Percentiles rank a stretch among this genome's conserved stretches.
Evolutionary conservation across 1,140 invertebrate species (phyloP).

Genomic region (Venustaconcha ellipsiformis): DNA sequence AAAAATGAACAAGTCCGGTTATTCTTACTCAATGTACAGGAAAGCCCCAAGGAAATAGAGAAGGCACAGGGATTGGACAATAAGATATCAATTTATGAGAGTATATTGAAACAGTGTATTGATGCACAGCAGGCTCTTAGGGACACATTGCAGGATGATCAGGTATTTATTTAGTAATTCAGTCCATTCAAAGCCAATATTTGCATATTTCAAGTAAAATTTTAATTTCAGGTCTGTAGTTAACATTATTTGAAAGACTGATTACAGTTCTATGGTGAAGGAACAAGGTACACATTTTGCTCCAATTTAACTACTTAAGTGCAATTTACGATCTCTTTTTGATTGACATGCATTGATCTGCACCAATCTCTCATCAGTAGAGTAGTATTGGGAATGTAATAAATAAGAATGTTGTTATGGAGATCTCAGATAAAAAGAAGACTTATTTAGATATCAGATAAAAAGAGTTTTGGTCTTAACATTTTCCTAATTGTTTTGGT

Average conservation of each 20-base stretch:
- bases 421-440: no score
- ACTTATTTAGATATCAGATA: no score
- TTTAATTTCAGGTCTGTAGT: no score
- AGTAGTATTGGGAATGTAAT: no score
- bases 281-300: not conserved
- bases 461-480: no score
- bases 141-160: slow-evolving; percentile 86
- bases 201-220: no score
- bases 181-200: no score
- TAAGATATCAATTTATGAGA: slow-evolving; percentile 80
- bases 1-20: slow-evolving; percentile 83
- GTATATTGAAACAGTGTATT: slow-evolving; percentile 93
- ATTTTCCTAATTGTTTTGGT: no score
- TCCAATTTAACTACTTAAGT: not conserved
- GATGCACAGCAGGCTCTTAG: slow-evolving; percentile 89
- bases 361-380: no score
- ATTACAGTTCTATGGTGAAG: not conserved
- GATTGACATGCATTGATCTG: no score
- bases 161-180: slow-evolving; percentile 62
- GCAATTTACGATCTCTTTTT: not conserved
- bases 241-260: not conserved
- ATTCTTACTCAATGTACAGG: slow-evolving; percentile 85
- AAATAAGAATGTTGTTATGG: no score
- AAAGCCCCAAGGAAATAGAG: slow-evolving; percentile 80
- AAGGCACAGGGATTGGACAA: slow-evolving; percentile 71